A percentile compares a stretch with the other conserved stretches of the same genome.
phyloP scores from a whole-genome alignment of 2,113 vertebrate genomes.

The Pterocles burchelli region DNA sequence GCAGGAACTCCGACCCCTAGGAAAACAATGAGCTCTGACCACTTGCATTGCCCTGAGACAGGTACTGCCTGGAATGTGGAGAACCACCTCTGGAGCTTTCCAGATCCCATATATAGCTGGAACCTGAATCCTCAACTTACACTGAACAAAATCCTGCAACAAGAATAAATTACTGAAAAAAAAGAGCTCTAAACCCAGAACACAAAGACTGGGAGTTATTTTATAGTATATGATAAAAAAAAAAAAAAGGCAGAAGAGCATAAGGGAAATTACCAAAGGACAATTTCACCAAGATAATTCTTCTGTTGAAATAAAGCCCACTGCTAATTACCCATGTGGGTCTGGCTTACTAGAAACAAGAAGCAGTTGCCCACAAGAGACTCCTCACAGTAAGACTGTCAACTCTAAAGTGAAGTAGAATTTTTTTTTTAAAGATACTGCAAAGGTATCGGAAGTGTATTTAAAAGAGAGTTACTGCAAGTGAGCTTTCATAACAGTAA shows the following conservation, averaged over 20 bases:
- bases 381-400: background rate
- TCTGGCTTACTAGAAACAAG: background rate
- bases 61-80: background rate
- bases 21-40: accelerated
- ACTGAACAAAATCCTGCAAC: background rate
- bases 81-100: background rate
- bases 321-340: background rate
- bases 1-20: background rate
- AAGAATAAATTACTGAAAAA: background rate
- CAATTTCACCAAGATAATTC: background rate
- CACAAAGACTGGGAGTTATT: background rate
- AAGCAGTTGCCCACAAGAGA: background rate
- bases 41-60: background rate
- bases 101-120: background rate
- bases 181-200: background rate
- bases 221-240: background rate
- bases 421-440: background rate
- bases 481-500: background rate
- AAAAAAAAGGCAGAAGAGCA: background rate
- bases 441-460: background rate
- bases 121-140: background rate
- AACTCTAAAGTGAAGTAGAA: background rate
- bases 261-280: background rate
- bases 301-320: background rate
- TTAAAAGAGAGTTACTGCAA: background rate